Conservation (phyloP, 2,888 invertebrate genomes). For the Endotricha flammealis region DNA sequence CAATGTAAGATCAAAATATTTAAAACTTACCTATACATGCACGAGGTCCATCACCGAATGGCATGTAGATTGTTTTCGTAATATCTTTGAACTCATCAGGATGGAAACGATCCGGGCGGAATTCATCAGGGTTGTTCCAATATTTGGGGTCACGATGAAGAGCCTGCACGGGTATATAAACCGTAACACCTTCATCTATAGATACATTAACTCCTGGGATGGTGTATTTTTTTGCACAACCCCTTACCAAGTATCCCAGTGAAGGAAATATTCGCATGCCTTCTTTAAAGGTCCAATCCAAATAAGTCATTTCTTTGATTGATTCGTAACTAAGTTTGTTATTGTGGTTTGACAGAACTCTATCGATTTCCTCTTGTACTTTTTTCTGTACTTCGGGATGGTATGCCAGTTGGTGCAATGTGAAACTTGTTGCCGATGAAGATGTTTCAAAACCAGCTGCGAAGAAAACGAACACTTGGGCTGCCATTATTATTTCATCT, state of each 20-base stretch:
- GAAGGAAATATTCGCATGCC: constrained; percentile 32
- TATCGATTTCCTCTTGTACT: constrained; percentile 39
- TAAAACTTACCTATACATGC: constrained; percentile 11
- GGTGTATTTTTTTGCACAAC: constrained; percentile 11
- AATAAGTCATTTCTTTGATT: constrained; percentile 26
- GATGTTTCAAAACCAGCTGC: constrained; percentile 35
- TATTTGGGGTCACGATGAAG: constrained; percentile 32
- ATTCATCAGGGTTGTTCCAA: constrained; percentile 31
- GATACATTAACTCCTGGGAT: constrained; percentile 14
- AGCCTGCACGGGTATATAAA: constrained; percentile 32
- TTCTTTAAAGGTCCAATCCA: constrained; percentile 33
- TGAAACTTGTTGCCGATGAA: constrained; percentile 33
- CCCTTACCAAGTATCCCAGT: constrained; percentile 18
- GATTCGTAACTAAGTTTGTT: constrained; percentile 30
- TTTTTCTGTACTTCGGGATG: constrained; percentile 39
- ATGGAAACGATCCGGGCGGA: constrained; percentile 33
- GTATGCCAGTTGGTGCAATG: constrained; percentile 34
- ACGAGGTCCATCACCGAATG: constrained; percentile 10
- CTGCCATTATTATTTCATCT: constrained; percentile 22
- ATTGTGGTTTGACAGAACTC: constrained; percentile 25
- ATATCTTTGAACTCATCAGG: constrained; percentile 17
- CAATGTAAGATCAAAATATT: no score
- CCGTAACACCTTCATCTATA: constrained; percentile 24
- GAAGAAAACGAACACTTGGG: constrained; percentile 31
- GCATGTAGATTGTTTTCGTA: constrained; percentile 17